Conservation (phyloP, 1,140 invertebrate genomes). For the Drosophila erecta region DNA sequence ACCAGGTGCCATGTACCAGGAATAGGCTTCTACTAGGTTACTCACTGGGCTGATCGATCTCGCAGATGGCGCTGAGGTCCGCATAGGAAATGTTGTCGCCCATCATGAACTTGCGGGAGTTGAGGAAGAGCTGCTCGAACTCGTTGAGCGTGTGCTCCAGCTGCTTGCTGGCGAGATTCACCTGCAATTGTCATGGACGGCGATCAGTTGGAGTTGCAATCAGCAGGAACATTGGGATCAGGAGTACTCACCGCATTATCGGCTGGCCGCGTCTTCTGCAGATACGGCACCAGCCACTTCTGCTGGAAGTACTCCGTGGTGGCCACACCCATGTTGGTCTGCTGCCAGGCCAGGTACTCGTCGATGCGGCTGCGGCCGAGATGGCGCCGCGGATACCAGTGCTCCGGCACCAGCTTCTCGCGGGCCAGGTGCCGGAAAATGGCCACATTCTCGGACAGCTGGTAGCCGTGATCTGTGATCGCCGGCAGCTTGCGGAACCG, state of each 20-base stretch:
- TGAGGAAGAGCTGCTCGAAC: conserved; percentile 88
- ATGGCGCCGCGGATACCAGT: conserved; percentile 91
- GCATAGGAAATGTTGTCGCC: conserved; percentile 90
- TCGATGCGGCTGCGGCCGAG: conserved; percentile 90
- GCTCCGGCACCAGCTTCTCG: conserved; percentile 86
- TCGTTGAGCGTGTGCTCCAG: conserved; percentile 87
- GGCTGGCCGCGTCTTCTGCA: conserved; percentile 82
- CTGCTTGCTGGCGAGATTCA: conserved; percentile 85
- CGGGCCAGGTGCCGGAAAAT: conserved; percentile 86
- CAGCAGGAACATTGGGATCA: too few species aligned
- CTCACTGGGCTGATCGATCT: conserved; percentile 92
- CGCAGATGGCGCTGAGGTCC: conserved; percentile 92
- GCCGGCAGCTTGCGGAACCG: conserved; percentile 91
- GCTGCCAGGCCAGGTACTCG: conserved; percentile 95
- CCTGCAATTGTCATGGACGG: conserved; percentile 20
- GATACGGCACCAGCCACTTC: conserved; percentile 86
- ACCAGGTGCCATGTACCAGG: too few species aligned
- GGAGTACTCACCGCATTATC: conserved; percentile 59
- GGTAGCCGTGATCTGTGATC: conserved; percentile 91
- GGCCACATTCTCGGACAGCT: conserved; percentile 90
- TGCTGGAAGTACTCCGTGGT: conserved; percentile 89
- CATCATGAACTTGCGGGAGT: conserved; percentile 87
- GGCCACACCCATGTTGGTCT: conserved; percentile 89
- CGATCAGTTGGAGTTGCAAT: background rate
- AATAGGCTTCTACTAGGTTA: conserved; percentile 13